Evolutionary conservation across 1,140 invertebrate species (phyloP).

Genomic region (Temnothorax curvispinosus): DNA sequence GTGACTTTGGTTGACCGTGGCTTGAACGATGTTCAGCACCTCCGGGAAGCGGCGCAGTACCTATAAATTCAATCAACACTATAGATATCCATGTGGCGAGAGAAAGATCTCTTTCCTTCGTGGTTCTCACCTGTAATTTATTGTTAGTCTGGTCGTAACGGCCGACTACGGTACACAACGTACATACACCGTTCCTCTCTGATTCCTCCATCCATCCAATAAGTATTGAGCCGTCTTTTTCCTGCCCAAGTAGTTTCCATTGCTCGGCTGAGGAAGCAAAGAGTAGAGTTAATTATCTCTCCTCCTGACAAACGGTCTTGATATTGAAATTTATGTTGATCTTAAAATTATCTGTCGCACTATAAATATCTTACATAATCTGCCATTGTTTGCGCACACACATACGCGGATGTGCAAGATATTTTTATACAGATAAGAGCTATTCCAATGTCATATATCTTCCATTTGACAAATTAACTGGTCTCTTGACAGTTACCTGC

Average conservation of each 20-base stretch:
- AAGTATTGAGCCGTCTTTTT: conserved; percentile 90
- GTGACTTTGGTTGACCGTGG: conserved; percentile 90
- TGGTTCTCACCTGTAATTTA: conserved; percentile 76
- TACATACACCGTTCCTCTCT: conserved; percentile 75
- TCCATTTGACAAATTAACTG: background rate
- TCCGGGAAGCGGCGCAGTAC: conserved; percentile 88
- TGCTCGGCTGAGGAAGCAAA: conserved; percentile 86
- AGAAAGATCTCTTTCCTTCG: background rate
- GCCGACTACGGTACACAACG: conserved; percentile 80
- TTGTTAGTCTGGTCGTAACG: conserved; percentile 81
- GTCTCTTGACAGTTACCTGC: conserved; percentile 71
- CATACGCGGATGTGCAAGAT: background rate
- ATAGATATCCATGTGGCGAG: background rate
- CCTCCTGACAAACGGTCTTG: background rate
- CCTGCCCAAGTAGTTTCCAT: conserved; percentile 92
- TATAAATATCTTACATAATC: background rate
- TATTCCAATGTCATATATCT: background rate
- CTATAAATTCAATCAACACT: conserved; percentile 81
- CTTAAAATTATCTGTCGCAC: background rate
- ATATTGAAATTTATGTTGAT: background rate
- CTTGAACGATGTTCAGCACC: conserved; percentile 90
- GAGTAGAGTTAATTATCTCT: background rate
- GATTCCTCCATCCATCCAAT: conserved; percentile 89
- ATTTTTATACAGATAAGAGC: conserved; percentile 14
- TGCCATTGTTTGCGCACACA: background rate